These are phyloP conservation scores for Natator depressus DNA, from an alignment of 2,113 vertebrate species.

Conservation along the genomic window DNA sequence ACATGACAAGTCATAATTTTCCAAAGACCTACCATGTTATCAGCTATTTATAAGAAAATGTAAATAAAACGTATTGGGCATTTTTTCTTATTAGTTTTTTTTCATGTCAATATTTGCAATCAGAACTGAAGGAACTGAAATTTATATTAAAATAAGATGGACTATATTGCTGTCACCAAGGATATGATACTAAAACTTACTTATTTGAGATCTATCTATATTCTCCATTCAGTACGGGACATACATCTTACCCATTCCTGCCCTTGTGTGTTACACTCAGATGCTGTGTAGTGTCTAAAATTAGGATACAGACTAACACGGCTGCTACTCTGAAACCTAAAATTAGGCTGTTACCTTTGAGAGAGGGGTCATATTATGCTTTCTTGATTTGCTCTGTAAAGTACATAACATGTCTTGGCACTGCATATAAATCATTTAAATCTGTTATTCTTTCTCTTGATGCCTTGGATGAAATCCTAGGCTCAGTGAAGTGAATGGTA, in stretches of 20 bases:
- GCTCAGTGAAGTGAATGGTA: background rate
- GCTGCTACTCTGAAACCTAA: background rate
- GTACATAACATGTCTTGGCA: background rate
- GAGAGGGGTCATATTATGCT: background rate
- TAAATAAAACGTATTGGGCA: background rate
- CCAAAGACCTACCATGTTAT: background rate
- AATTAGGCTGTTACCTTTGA: background rate
- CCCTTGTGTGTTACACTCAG: background rate
- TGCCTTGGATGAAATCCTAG: background rate
- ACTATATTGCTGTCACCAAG: background rate
- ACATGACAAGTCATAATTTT: background rate
- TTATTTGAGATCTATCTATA: background rate
- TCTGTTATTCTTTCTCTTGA: background rate
- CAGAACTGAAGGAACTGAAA: background rate
- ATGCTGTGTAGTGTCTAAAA: background rate
- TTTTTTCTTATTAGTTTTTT: background rate
- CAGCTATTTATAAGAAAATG: background rate
- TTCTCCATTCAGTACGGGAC: background rate
- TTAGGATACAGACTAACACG: background rate
- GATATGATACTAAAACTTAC: background rate
- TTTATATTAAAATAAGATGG: background rate
- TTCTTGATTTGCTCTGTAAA: background rate
- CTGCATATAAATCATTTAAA: background rate
- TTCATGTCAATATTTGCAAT: background rate
- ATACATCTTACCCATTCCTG: background rate